These are phyloP conservation scores for Isaurus tuberculatus DNA, from an alignment of 92 coral and sea anemone genomes.

Conservation along the genomic window DNA sequence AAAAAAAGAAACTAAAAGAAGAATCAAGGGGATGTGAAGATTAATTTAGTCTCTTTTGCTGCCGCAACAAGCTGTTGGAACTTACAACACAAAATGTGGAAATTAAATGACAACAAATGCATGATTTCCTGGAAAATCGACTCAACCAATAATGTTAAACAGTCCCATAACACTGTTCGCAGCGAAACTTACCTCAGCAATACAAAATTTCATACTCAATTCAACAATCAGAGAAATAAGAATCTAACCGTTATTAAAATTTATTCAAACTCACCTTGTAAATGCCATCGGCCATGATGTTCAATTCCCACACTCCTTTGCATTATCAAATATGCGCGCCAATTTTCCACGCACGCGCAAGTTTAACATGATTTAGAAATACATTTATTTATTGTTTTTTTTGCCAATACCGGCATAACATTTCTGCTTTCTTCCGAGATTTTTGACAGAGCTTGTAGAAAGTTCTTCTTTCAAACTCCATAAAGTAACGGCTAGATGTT, in stretches of 20 bases:
- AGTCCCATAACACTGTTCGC: neutral
- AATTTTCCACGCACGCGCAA: slow-evolving; percentile 86
- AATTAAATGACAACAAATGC: no score
- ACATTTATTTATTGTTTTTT: slow-evolving; percentile 42
- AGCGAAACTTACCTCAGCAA: slow-evolving; percentile 11
- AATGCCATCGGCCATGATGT: slow-evolving; percentile 98
- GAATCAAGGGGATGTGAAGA: no score
- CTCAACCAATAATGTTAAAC: neutral
- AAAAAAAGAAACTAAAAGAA: no score
- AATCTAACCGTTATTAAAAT: neutral
- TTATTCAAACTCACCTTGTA: slow-evolving; percentile 80
- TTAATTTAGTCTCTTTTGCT: no score
- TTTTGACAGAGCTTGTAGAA: neutral
- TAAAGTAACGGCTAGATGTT: neutral
- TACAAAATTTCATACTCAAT: slow-evolving; percentile 18
- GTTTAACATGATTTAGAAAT: slow-evolving; percentile 43
- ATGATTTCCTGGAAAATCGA: no score
- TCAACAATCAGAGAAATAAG: slow-evolving; percentile 12
- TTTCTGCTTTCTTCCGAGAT: neutral
- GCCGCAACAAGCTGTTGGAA: no score
- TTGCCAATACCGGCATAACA: neutral
- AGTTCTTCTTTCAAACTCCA: neutral
- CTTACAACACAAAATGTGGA: no score
- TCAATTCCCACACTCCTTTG: slow-evolving; percentile 75
- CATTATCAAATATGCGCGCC: slow-evolving; percentile 98